These are phyloP conservation scores for Lates japonicus DNA, from an alignment of 2,797 vertebrate genomes.

Conservation along the genomic window DNA sequence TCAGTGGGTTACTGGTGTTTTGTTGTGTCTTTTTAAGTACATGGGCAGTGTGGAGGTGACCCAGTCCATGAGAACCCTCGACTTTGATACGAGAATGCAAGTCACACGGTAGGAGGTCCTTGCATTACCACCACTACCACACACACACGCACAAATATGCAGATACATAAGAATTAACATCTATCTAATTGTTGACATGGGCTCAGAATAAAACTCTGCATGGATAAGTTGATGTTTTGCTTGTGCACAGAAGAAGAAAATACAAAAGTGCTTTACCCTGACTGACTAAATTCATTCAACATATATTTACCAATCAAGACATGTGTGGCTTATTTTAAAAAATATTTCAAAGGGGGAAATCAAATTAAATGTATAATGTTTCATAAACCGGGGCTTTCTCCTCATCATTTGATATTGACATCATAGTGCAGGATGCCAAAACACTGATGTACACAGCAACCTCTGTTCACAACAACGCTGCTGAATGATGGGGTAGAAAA, in stretches of 20 bases:
- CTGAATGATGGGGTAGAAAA: slow-evolving; percentile 78
- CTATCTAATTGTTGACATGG: background rate
- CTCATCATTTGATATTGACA: slow-evolving; percentile 71
- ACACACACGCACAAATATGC: background rate
- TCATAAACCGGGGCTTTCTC: slow-evolving; percentile 64
- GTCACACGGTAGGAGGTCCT: slow-evolving; percentile 90
- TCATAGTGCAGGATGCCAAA: slow-evolving; percentile 59
- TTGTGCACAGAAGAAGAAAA: background rate
- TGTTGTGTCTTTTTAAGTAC: slow-evolving; percentile 86
- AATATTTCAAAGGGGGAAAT: slow-evolving; percentile 65
- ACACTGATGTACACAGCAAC: slow-evolving; percentile 55
- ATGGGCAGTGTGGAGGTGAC: slow-evolving; percentile 95
- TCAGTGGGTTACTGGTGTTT: slow-evolving; percentile 28
- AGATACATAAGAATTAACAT: background rate
- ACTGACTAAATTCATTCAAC: slow-evolving; percentile 16
- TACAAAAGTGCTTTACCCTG: background rate
- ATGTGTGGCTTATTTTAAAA: slow-evolving; percentile 62
- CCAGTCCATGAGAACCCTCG: slow-evolving; percentile 95
- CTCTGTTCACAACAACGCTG: slow-evolving; percentile 72
- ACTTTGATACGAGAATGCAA: slow-evolving; percentile 93
- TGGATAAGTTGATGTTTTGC: background rate
- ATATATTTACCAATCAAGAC: slow-evolving; percentile 37
- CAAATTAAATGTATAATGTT: slow-evolving; percentile 66
- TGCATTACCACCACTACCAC: background rate
- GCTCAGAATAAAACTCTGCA: background rate